These are phyloP conservation scores for Nebria salina DNA, from an alignment of 2,888 invertebrate species.

Conservation along the genomic window DNA sequence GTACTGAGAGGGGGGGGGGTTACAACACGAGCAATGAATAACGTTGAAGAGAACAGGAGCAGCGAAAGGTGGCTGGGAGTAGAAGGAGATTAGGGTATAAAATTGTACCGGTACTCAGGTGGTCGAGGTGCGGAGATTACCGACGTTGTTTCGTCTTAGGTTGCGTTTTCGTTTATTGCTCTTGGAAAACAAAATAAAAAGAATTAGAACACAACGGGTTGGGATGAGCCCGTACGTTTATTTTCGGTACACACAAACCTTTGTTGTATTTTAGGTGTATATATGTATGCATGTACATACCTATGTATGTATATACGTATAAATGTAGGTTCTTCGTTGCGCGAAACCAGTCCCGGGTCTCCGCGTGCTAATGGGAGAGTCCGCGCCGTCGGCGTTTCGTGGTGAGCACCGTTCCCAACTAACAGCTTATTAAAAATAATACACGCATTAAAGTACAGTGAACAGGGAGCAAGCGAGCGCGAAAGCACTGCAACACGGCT, in stretches of 20 bases:
- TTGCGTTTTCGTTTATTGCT: conserved; percentile 43
- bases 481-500: background rate
- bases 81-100: background rate
- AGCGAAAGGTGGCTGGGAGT: background rate
- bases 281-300: background rate
- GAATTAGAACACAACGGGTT: background rate
- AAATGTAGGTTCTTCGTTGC: conserved; percentile 6
- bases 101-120: conserved; percentile 30
- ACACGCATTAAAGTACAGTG: conserved; percentile 46
- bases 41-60: conserved; percentile 6
- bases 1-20: conserved; percentile 16
- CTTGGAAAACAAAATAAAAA: conserved; percentile 33
- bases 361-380: conserved; percentile 37
- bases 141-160: conserved; percentile 43
- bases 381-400: conserved; percentile 38
- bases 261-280: background rate
- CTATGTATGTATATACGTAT: background rate
- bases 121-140: conserved; percentile 36
- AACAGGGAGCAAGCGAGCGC: conserved; percentile 9
- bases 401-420: conserved; percentile 41
- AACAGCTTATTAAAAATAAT: conserved; percentile 47
- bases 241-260: background rate
- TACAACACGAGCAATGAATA: background rate
- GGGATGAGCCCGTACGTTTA: background rate
- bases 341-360: conserved; percentile 13